phyloP scores from a whole-genome alignment of 2,797 vertebrate genomes.

The Sebastiscus tertius region DNA sequence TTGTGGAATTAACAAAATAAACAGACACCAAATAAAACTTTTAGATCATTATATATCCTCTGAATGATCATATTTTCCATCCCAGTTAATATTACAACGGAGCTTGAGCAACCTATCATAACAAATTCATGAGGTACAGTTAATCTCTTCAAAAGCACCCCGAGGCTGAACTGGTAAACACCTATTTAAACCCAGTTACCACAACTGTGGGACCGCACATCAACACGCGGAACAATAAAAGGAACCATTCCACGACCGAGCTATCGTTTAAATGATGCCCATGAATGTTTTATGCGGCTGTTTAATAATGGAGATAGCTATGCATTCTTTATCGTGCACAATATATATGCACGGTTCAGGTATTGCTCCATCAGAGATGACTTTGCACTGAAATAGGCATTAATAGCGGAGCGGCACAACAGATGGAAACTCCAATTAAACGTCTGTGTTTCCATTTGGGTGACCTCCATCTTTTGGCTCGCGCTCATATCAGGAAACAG shows the following conservation, averaged over 20 bases:
- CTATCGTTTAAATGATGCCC: constrained; percentile 37
- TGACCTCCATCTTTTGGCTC: constrained; percentile 42
- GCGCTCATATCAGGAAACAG: constrained; percentile 13
- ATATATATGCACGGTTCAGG: constrained; percentile 44
- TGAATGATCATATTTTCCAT: not conserved
- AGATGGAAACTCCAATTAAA: constrained; percentile 30
- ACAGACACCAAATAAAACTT: not conserved
- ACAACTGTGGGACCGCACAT: constrained; percentile 17
- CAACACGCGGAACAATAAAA: constrained; percentile 28
- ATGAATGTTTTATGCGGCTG: constrained; percentile 56
- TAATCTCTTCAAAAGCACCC: constrained; percentile 8
- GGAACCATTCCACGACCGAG: constrained; percentile 5
- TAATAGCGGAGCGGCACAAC: constrained; percentile 21
- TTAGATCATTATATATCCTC: no score
- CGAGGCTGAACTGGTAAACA: constrained; percentile 19
- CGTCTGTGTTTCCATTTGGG: constrained; percentile 15
- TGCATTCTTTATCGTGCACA: constrained; percentile 63
- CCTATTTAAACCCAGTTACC: constrained; percentile 41
- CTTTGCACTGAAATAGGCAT: constrained; percentile 6
- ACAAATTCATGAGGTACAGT: constrained; percentile 33
- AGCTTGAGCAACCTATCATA: not conserved
- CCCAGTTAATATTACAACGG: not conserved
- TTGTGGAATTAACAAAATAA: not conserved
- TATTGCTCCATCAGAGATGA: constrained; percentile 19
- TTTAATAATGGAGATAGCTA: constrained; percentile 66